phyloP scores from a whole-genome alignment of 2,797 vertebrate genomes.

The Onychomys leucogaster region DNA sequence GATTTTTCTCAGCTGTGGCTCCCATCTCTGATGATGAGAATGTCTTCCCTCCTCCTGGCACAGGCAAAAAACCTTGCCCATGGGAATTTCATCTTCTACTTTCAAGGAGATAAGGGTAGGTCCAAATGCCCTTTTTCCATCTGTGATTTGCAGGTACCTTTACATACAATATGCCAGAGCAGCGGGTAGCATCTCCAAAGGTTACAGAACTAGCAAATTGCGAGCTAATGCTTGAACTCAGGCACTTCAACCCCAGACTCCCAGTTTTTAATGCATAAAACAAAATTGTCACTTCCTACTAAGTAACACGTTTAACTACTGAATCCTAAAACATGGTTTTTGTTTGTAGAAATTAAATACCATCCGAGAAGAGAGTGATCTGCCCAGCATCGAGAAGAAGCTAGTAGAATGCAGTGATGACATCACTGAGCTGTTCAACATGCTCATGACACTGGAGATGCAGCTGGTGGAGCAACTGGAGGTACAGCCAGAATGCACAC shows the following conservation, averaged over 20 bases:
- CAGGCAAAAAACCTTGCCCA: not conserved
- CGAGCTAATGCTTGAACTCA: not conserved
- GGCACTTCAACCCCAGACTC: not conserved
- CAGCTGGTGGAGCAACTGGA: conserved; percentile 92
- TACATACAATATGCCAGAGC: not conserved
- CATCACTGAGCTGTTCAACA: conserved; percentile 86
- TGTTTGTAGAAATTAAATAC: conserved; percentile 85
- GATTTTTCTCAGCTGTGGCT: not conserved
- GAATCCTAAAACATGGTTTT: not conserved
- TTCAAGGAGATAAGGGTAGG: not conserved
- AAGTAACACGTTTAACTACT: not conserved
- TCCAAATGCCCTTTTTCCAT: not conserved
- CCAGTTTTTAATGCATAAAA: conserved; percentile 5
- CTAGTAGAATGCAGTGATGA: conserved; percentile 83
- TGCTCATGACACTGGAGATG: conserved; percentile 91
- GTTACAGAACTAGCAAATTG: not conserved
- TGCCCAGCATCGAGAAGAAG: conserved; percentile 78
- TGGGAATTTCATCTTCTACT: not conserved
- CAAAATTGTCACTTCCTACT: not conserved
- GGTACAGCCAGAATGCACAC: conserved; percentile 84
- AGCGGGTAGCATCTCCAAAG: not conserved
- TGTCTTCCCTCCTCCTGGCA: not conserved
- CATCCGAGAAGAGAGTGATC: conserved; percentile 85
- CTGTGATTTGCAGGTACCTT: not conserved
- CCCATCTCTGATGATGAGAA: not conserved